Base-by-base conservation (phyloP, 2,797 vertebrate genomes). In the Melanotaenia nigrans region DNA sequence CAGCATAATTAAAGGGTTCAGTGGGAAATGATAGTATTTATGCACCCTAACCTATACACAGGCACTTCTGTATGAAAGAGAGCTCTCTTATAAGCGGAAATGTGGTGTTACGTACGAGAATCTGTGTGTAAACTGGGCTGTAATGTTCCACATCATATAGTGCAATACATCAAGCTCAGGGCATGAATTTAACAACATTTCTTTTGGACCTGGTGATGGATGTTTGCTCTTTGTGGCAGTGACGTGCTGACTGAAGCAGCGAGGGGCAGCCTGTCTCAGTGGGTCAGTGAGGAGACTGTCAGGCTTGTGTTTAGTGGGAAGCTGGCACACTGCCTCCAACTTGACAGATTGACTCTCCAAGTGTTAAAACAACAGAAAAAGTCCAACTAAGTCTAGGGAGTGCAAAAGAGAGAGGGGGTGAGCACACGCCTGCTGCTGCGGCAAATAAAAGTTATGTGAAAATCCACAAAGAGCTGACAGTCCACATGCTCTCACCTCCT, bases 221-320 rank as follows among this genome's bases (percentile, higher is more conserved):
- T 87, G 84, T 72, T 78, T 84, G 75, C 65, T 85, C 76, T 90
- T 86, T 86, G 76, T 55, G 66, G 80, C 68, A 56, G 78, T 75
- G 88, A 86, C 87, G 77, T 49, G 65, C 62, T 57, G 86, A 70
- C 81, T 68, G 51, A 58, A 49, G 65, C 56, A 20, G 77, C 22
- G 67, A 79, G 63, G 59, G 73, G 71, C 81, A 77, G 53, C 75
- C 76, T 57, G 69, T 73, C 86, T 89, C 77, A 68, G 61, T 45
- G 55, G 73, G 76, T 73, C 74, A 74, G 83, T 56, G 69, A 80
- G 79, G 75, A 66, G 79, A 76, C 74, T 38, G 74, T 82, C 77
- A 72, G 79, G 82, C 74, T 77, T 85, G 85, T 89, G 85, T 90
- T 92, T 91, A 90, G 87, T 71, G 81, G 87, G 86, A 78, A 86